phyloP scores from a whole-genome alignment of 2,888 invertebrate species.

The Drosophila phalerata region DNA sequence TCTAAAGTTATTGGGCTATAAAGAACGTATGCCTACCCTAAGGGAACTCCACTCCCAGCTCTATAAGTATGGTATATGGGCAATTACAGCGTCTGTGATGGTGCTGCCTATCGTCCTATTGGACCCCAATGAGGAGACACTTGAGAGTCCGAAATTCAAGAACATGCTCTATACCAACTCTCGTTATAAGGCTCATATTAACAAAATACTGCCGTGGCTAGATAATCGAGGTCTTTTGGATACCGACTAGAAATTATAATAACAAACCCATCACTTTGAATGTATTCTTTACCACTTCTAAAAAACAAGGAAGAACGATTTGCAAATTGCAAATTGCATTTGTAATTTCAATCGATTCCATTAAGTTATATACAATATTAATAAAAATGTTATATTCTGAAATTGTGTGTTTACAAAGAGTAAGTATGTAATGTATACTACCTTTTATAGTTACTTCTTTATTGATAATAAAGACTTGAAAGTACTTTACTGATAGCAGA shows the following conservation, averaged over 20 bases:
- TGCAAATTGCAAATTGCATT: not conserved
- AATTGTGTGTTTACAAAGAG: not conserved
- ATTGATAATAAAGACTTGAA: not conserved
- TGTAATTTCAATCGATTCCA: not conserved
- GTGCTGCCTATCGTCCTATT: conserved; percentile 76
- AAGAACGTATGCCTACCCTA: conserved; percentile 68
- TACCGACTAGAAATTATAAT: not conserved
- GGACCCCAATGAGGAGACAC: conserved; percentile 74
- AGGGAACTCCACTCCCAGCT: conserved; percentile 74
- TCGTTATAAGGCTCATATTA: conserved; percentile 75
- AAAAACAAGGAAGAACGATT: not conserved
- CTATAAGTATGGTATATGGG: conserved; percentile 73
- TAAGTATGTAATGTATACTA: not conserved
- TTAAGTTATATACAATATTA: not conserved
- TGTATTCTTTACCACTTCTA: not conserved
- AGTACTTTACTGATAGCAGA: no score
- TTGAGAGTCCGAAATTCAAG: conserved; percentile 60
- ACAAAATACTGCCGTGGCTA: conserved; percentile 80
- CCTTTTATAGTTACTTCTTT: not conserved
- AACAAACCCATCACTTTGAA: not conserved
- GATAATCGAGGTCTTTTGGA: conserved; percentile 80
- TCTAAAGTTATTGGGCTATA: conserved; percentile 70
- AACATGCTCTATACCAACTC: conserved; percentile 68
- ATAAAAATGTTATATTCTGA: not conserved
- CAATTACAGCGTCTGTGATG: conserved; percentile 63